These are phyloP conservation scores for Seira ritae DNA, from an alignment of 2,888 invertebrate species.

Conservation along the genomic window DNA sequence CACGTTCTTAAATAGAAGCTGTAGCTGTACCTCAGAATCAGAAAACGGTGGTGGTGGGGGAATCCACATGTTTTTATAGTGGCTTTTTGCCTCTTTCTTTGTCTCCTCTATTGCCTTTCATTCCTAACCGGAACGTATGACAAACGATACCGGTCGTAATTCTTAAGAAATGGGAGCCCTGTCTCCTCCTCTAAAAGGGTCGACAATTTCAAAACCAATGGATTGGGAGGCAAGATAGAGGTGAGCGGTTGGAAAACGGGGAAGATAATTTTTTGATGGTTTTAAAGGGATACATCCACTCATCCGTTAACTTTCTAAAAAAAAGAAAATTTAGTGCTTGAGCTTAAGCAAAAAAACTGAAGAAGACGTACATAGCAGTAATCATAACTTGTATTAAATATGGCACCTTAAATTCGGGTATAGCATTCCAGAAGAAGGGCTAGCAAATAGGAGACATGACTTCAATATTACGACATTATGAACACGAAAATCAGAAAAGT, in stretches of 20 bases:
- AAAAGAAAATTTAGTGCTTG: conserved; percentile 18
- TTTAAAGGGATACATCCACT: conserved; percentile 44
- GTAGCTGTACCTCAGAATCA: neutral
- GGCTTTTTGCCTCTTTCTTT: conserved; percentile 40
- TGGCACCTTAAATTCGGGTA: too few relatives aligned
- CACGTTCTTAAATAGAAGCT: too few relatives aligned
- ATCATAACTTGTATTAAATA: too few relatives aligned
- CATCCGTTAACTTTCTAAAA: conserved; percentile 53
- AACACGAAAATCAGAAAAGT: too few relatives aligned
- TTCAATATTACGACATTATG: too few relatives aligned
- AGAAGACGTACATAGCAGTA: too few relatives aligned
- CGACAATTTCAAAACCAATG: conserved; percentile 63
- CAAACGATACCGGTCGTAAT: conserved; percentile 73
- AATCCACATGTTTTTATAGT: conserved; percentile 24
- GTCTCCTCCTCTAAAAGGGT: conserved; percentile 64
- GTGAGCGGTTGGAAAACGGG: conserved; percentile 32
- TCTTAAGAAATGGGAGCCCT: conserved; percentile 72
- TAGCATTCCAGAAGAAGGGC: too few relatives aligned
- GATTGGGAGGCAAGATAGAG: conserved; percentile 63
- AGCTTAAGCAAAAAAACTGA: too few relatives aligned
- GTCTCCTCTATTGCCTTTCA: conserved; percentile 50
- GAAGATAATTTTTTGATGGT: conserved; percentile 38
- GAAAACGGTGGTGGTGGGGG: neutral
- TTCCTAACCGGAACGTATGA: conserved; percentile 68
- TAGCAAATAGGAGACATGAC: too few relatives aligned